Conservation (phyloP, 2,113 vertebrate genomes). For the Galemys pyrenaicus region DNA sequence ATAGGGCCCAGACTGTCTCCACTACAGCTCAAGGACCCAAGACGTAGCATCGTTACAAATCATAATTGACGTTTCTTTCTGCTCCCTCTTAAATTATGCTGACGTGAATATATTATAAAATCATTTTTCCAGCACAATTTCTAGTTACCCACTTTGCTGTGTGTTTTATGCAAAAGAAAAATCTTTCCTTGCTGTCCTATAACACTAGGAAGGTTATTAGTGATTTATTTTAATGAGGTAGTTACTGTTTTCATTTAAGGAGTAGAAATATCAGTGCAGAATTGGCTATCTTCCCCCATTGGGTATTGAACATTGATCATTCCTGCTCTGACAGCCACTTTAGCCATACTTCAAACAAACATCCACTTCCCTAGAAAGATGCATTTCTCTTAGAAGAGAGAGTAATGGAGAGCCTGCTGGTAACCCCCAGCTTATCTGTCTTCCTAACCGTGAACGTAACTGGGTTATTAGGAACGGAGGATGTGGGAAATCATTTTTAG, state of each 20-base stretch:
- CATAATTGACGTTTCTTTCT: not conserved
- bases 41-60: not conserved
- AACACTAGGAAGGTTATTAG: slow-evolving; percentile 16
- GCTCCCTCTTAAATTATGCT: not conserved
- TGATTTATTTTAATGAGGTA: slow-evolving; percentile 13
- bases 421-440: not conserved
- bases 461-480: not conserved
- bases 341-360: slow-evolving; percentile 35
- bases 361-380: slow-evolving; percentile 22
- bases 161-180: not conserved
- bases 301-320: not conserved
- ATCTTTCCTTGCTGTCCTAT: not conserved
- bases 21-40: not conserved
- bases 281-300: not conserved
- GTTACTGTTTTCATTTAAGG: slow-evolving; percentile 13
- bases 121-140: not conserved
- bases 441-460: slow-evolving; percentile 14
- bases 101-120: not conserved
- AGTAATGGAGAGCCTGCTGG: not conserved
- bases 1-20: not conserved
- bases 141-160: not conserved
- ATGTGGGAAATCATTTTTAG: not conserved
- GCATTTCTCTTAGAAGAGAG: slow-evolving; percentile 40
- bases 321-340: slow-evolving; percentile 50
- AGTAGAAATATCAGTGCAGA: not conserved